Evolutionary conservation across 2,888 invertebrate genomes (phyloP).

Genomic region (Acrocyrtus sp.): DNA sequence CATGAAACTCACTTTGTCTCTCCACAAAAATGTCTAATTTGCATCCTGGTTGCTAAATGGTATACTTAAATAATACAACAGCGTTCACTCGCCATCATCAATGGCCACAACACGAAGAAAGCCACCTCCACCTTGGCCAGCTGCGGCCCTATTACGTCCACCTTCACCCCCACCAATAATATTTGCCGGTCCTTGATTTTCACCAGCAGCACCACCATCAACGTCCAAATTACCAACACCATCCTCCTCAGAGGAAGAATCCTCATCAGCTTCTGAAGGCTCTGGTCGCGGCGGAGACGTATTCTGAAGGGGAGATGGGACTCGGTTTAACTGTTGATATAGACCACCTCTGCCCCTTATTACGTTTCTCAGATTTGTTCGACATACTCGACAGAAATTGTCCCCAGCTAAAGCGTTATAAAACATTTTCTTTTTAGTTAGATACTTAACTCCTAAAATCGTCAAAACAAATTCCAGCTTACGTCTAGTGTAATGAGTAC

Average conservation of each 20-base stretch:
- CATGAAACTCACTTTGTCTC: no score
- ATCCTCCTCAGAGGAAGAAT: constrained; percentile 47
- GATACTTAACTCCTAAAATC: no score
- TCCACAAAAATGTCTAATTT: no score
- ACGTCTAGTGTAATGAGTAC: constrained; percentile 61
- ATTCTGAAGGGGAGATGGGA: constrained; percentile 59
- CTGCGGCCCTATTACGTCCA: constrained; percentile 49
- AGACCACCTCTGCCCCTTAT: constrained; percentile 62
- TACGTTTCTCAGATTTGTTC: constrained; percentile 60
- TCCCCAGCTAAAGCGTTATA: constrained; percentile 53
- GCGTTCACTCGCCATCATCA: constrained; percentile 54
- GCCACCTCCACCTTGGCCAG: constrained; percentile 56
- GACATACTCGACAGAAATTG: constrained; percentile 62
- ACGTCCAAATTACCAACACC: constrained; percentile 39
- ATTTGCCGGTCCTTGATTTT: constrained; percentile 45
- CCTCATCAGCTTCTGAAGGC: constrained; percentile 45
- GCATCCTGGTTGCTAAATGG: no score
- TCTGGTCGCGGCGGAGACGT: constrained; percentile 57
- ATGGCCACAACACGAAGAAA: constrained; percentile 61
- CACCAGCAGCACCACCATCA: constrained; percentile 47
- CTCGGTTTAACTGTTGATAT: constrained; percentile 61
- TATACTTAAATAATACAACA: background rate
- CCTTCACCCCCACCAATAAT: constrained; percentile 51
- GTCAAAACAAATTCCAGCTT: constrained; percentile 20
- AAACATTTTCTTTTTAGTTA: no score